phyloP scores from a whole-genome alignment of 2,113 vertebrate species.

The Heterocephalus glaber region DNA sequence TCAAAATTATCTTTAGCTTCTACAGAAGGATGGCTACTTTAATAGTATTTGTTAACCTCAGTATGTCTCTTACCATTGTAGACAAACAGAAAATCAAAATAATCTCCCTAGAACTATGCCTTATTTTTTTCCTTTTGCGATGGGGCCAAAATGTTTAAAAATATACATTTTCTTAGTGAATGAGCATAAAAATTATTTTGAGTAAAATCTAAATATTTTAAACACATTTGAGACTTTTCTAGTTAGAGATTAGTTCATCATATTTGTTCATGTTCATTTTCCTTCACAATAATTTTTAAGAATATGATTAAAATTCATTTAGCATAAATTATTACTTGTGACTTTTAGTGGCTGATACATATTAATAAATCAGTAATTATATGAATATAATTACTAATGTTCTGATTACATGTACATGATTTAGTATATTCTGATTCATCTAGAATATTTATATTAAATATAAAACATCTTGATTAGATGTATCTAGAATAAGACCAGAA shows the following conservation, averaged over 20 bases:
- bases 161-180: background rate
- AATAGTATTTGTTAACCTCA: conserved; percentile 55
- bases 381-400: conserved; percentile 30
- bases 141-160: background rate
- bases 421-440: conserved; percentile 21
- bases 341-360: background rate
- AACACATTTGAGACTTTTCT: background rate
- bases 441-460: conserved; percentile 45
- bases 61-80: background rate
- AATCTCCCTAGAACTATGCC: conserved; percentile 45
- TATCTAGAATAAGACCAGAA: conserved; percentile 28
- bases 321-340: conserved; percentile 52
- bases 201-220: background rate
- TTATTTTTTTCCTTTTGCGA: background rate
- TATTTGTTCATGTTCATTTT: background rate
- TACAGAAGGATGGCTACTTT: background rate
- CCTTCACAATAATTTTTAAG: conserved; percentile 53
- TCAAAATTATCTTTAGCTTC: background rate
- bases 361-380: conserved; percentile 71
- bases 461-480: conserved; percentile 54
- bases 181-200: background rate
- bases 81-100: background rate
- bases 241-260: background rate
- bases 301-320: conserved; percentile 49
- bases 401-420: background rate